These are phyloP conservation scores for Drosophila pseudoananassae DNA, from an alignment of 1,140 invertebrate genomes.

Conservation along the genomic window DNA sequence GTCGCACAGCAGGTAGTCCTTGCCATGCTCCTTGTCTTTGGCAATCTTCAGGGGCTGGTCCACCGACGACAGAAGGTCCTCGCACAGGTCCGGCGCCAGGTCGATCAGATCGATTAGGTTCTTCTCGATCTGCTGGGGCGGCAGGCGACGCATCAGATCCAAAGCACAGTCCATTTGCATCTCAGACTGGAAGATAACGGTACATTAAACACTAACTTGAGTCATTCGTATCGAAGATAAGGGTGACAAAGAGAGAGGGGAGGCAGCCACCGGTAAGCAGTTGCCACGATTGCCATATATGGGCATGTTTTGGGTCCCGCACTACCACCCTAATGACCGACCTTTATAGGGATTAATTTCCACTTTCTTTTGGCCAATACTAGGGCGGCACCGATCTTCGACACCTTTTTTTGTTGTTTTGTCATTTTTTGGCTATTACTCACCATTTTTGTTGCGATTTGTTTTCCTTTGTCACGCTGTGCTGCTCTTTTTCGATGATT, in stretches of 20 bases:
- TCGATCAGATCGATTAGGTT: slow-evolving; percentile 99
- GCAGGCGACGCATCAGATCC: slow-evolving; percentile 98
- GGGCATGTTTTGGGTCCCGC: slow-evolving; percentile 57
- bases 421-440: slow-evolving; percentile 57
- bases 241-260: background rate
- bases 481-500: background rate
- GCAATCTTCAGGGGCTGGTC: slow-evolving; percentile 99
- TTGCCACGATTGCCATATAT: slow-evolving; percentile 63
- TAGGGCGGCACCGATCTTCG: slow-evolving; percentile 28
- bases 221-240: background rate
- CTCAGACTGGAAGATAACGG: slow-evolving; percentile 89
- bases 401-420: slow-evolving; percentile 29
- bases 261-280: slow-evolving; percentile 49
- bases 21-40: slow-evolving; percentile 96
- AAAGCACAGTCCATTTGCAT: slow-evolving; percentile 99
- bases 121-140: slow-evolving; percentile 99
- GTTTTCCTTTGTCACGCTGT: slow-evolving; percentile 19
- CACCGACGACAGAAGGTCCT: slow-evolving; percentile 98
- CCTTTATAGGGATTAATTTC: background rate
- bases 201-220: background rate
- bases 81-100: slow-evolving; percentile 96
- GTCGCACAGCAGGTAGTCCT: slow-evolving; percentile 99
- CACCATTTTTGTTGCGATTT: slow-evolving; percentile 59
- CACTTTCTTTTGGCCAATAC: background rate
- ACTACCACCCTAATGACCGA: background rate